Conservation (phyloP, 2,888 invertebrate genomes). For the Iselma pallidipennis region DNA sequence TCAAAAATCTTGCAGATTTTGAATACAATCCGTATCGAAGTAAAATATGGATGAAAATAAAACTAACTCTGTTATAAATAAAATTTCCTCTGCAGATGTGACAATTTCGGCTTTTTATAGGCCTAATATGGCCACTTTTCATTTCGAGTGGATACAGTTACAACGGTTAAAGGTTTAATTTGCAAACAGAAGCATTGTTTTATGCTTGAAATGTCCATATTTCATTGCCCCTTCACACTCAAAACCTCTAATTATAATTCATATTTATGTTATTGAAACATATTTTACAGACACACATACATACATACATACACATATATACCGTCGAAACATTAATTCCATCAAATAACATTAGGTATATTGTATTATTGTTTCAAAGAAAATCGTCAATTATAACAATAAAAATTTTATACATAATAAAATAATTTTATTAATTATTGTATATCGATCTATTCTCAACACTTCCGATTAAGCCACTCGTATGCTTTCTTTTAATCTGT, state of each 20-base stretch:
- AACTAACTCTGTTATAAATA: slow-evolving; percentile 22
- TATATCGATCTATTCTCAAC: neutral
- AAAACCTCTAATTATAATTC: slow-evolving; percentile 19
- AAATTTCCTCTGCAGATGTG: slow-evolving; percentile 24
- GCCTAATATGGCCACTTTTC: slow-evolving; percentile 25
- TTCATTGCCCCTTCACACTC: slow-evolving; percentile 14
- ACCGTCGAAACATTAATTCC: slow-evolving; percentile 10
- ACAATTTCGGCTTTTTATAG: slow-evolving; percentile 28
- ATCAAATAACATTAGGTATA: slow-evolving; percentile 10
- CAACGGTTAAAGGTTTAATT: slow-evolving; percentile 25
- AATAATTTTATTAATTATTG: neutral
- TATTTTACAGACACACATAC: slow-evolving; percentile 11
- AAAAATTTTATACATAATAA: slow-evolving; percentile 4
- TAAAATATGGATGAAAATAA: slow-evolving; percentile 19
- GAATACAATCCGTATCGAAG: slow-evolving; percentile 13
- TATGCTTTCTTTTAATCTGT: neutral
- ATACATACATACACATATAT: too few species aligned
- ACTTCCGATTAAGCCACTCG: neutral
- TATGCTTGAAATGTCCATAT: slow-evolving; percentile 16
- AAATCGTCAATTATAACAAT: slow-evolving; percentile 12
- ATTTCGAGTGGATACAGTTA: slow-evolving; percentile 23
- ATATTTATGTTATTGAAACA: slow-evolving; percentile 14
- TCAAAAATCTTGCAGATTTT: neutral
- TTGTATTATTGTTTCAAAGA: slow-evolving; percentile 6
- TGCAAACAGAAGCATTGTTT: slow-evolving; percentile 22